Conservation (phyloP, 1,140 invertebrate genomes). For the Zaprionus kolodkinae region DNA sequence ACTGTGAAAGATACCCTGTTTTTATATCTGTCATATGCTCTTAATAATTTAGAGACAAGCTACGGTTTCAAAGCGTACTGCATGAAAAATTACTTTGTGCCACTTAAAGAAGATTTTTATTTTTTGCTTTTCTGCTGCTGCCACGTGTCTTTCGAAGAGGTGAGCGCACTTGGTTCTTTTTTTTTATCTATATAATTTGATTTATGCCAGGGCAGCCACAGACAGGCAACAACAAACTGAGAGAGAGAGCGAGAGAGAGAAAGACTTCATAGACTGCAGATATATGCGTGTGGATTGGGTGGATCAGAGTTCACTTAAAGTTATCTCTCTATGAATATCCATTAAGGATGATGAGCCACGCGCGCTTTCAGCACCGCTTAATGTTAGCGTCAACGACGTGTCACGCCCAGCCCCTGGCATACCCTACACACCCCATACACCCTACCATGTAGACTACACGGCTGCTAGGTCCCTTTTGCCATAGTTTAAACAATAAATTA, state of each 20-base stretch:
- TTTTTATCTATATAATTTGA: slow-evolving; percentile 71
- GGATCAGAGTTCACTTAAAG: slow-evolving; percentile 41
- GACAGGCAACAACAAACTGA: slow-evolving; percentile 16
- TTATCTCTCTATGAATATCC: slow-evolving; percentile 60
- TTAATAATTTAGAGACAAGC: neutral
- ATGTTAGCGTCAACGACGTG: slow-evolving; percentile 67
- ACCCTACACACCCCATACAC: neutral
- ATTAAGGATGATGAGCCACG: slow-evolving; percentile 59
- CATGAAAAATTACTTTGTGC: neutral
- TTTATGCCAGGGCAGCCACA: slow-evolving; percentile 54
- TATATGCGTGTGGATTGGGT: slow-evolving; percentile 4
- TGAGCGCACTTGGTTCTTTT: slow-evolving; percentile 48
- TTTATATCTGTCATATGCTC: neutral
- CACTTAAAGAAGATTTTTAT: neutral
- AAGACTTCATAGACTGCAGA: slow-evolving; percentile 25
- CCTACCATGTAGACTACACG: too few relatives aligned
- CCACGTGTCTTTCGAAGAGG: slow-evolving; percentile 38
- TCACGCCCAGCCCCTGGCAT: slow-evolving; percentile 42
- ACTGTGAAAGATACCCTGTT: too few relatives aligned
- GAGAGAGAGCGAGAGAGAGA: too few relatives aligned
- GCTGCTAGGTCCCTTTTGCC: neutral
- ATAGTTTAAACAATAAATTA: slow-evolving; percentile 73
- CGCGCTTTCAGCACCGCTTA: slow-evolving; percentile 69
- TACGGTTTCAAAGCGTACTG: neutral
- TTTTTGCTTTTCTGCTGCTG: neutral